Evolutionary conservation across 2,888 invertebrate species (phyloP), one percentile per base, ranked within the genome.

Genomic region (Eupithecia subumbrata): DNA sequence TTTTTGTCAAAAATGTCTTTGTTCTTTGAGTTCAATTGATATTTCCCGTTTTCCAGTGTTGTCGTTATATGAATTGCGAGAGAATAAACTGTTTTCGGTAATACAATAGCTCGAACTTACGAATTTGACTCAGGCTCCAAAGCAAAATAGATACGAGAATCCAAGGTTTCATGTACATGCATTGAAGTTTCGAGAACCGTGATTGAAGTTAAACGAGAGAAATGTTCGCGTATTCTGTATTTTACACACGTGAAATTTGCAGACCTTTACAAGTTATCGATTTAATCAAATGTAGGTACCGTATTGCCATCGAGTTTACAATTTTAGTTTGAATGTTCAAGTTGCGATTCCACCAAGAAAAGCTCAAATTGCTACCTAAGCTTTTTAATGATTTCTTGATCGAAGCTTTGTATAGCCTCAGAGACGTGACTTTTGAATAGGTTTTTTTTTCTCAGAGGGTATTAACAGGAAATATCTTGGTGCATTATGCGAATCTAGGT

Each of bases 401-500:
- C 0, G 3, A 12, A 52, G 52, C n/a, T 22, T 56, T 56, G n/a
- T n/a, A 11, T 1, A 48, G 1, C 22, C 56, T 56, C 7, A 56
- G 3, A 22, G 11, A 22, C 22, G 12, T 48, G 52, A 22, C n/a
- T 22, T n/a, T 48, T 48, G 22, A 7, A 56, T 56, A 22, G 22
- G 3, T 56, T 25, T 1, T 25, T 1, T 0, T 25, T 60, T 25
- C 60, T 60, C 25, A 12, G 12, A 25, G 14, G 25, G 22, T 22
- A 8, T 16, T 56, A 60, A 30, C 45, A 66, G 22, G 34, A 8
- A 22, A 18, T 25, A 40, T 37, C 14, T 63, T n/a, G 37, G 52
- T 73, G 69, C 75, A 76, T 69, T 43, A 48, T 52, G 70, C 66
- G 71, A 76, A 80, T 75, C 83, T 84, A 82, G 85, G 83, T 83